These are phyloP conservation scores for Uria aalge DNA, from an alignment of 2,113 vertebrate genomes.

Conservation along the genomic window DNA sequence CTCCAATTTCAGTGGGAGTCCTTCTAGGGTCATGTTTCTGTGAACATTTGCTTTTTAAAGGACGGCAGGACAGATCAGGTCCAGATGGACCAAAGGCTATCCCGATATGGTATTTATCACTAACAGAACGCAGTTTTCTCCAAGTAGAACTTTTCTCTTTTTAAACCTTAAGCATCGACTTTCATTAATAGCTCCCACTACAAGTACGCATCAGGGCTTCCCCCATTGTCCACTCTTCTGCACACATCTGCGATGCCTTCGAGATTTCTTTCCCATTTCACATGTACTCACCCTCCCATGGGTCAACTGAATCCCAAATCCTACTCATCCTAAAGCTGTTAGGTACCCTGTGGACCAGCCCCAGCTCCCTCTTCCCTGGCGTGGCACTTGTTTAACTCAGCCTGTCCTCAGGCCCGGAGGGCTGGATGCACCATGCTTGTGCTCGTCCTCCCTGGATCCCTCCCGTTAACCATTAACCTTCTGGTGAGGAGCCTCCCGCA, in stretches of 20 bases:
- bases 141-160: background rate
- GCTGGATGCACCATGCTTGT: background rate
- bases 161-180: background rate
- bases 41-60: background rate
- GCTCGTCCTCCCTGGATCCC: background rate
- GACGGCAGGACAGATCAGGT: background rate
- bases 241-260: background rate
- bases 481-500: rapidly evolving
- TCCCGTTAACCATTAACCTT: background rate
- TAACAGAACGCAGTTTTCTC: background rate
- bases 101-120: rapidly evolving
- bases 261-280: background rate
- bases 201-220: rapidly evolving
- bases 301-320: background rate
- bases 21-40: background rate
- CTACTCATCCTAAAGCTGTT: background rate
- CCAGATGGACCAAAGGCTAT: background rate
- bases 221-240: background rate
- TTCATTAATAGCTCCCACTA: background rate
- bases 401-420: background rate
- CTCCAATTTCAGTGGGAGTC: background rate
- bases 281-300: background rate
- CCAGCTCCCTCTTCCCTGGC: rapidly evolving
- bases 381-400: background rate
- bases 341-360: background rate